phyloP scores from a whole-genome alignment of 2,113 vertebrate genomes.

The Ammodytes marinus region DNA sequence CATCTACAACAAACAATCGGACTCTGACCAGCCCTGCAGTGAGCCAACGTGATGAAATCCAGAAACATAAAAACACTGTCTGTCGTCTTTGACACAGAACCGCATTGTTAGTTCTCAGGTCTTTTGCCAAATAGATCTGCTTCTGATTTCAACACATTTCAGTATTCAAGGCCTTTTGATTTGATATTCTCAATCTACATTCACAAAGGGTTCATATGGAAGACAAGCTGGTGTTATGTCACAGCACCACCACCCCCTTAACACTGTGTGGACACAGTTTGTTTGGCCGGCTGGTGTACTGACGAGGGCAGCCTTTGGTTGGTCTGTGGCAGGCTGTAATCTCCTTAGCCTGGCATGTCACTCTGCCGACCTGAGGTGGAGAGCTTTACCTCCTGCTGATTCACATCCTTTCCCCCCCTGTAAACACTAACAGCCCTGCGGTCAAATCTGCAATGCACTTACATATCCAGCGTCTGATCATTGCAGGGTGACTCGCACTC shows the following conservation, averaged over 20 bases:
- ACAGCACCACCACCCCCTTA: background rate
- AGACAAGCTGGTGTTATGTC: conserved; percentile 21
- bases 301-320: conserved; percentile 48
- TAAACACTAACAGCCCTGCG: conserved; percentile 32
- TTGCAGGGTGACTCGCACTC: conserved; percentile 13
- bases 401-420: conserved; percentile 43
- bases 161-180: conserved; percentile 6
- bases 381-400: conserved; percentile 62
- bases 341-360: conserved; percentile 80
- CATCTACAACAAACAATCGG: background rate
- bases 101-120: background rate
- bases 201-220: conserved; percentile 3
- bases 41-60: background rate
- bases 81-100: background rate
- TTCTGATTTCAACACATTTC: background rate
- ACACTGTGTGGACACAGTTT: conserved; percentile 51
- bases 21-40: background rate
- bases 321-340: conserved; percentile 66
- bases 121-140: background rate
- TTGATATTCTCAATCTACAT: conserved; percentile 3
- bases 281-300: conserved; percentile 43
- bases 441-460: conserved; percentile 35
- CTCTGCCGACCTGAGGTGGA: conserved; percentile 65
- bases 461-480: background rate
- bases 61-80: background rate